Evolutionary conservation across 2,888 invertebrate genomes (phyloP).

Genomic region (Eueremaeus valkanovi): DNA sequence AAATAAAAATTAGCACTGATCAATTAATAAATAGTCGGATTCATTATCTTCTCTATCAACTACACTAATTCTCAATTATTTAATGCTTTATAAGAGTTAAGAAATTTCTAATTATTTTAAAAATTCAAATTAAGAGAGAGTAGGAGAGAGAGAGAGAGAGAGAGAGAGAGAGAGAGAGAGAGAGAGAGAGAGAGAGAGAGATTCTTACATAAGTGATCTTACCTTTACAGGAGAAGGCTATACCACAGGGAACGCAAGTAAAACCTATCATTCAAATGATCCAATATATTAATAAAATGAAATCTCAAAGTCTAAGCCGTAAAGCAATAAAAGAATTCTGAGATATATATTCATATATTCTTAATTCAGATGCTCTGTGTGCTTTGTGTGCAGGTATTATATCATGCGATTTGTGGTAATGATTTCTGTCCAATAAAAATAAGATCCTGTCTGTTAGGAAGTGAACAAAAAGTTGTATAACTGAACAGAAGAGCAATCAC

Average conservation of each 20-base stretch:
- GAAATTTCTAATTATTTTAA: no score
- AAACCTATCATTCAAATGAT: slow-evolving; percentile 6
- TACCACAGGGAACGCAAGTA: slow-evolving; percentile 10
- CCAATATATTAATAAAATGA: slow-evolving; percentile 10
- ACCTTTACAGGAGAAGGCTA: slow-evolving; percentile 2
- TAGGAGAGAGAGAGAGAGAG: slow-evolving; percentile 15
- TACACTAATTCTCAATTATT: no score
- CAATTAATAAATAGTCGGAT: no score
- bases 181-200: slow-evolving; percentile 10
- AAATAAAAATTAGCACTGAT: no score
- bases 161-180: slow-evolving; percentile 21
- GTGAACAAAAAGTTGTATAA: neutral
- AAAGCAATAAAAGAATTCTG: neutral
- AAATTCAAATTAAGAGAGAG: neutral
- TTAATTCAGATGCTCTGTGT: no score
- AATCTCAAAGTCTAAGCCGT: neutral
- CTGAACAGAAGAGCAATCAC: neutral
- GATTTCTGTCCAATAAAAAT: neutral
- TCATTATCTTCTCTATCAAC: no score
- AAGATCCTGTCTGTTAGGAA: neutral
- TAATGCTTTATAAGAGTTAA: no score
- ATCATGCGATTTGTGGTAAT: neutral
- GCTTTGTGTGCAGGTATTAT: neutral
- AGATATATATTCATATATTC: no score
- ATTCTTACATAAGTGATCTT: neutral